phyloP scores from a whole-genome alignment of 2,888 invertebrate genomes.

The Colostygia pectinataria region DNA sequence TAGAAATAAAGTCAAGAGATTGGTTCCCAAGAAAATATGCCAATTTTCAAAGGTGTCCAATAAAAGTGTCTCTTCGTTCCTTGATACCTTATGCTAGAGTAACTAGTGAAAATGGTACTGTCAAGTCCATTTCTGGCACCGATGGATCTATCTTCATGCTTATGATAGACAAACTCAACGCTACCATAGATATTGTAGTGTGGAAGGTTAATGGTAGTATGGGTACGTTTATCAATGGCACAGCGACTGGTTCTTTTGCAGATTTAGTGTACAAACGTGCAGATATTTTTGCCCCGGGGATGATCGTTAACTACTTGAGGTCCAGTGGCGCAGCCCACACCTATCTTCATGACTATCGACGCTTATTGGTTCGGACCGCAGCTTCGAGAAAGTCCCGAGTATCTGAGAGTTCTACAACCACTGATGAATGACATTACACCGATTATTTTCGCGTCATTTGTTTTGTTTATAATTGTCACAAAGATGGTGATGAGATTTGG shows the following conservation, averaged over 20 bases:
- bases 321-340: constrained; percentile 42
- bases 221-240: constrained; percentile 43
- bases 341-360: constrained; percentile 39
- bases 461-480: constrained; percentile 20
- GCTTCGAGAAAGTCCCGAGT: constrained; percentile 46
- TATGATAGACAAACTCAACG: constrained; percentile 47
- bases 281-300: constrained; percentile 51
- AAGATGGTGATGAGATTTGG: constrained; percentile 34
- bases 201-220: constrained; percentile 32
- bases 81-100: constrained; percentile 42
- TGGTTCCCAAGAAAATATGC: constrained; percentile 53
- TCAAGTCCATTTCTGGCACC: constrained; percentile 43
- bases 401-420: constrained; percentile 52
- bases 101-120: constrained; percentile 36
- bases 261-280: constrained; percentile 45
- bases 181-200: constrained; percentile 42
- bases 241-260: constrained; percentile 40
- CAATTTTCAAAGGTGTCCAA: constrained; percentile 56
- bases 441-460: constrained; percentile 11
- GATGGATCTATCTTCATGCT: constrained; percentile 46
- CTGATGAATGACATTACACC: constrained; percentile 46
- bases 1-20: constrained; percentile 34
- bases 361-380: constrained; percentile 55
- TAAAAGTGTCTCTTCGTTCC: constrained; percentile 41
- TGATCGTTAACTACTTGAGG: constrained; percentile 40